Evolutionary conservation across 2,113 vertebrate genomes (phyloP), one percentile per base, ranked within the genome.

Genomic region (Eonycteris spelaea): DNA sequence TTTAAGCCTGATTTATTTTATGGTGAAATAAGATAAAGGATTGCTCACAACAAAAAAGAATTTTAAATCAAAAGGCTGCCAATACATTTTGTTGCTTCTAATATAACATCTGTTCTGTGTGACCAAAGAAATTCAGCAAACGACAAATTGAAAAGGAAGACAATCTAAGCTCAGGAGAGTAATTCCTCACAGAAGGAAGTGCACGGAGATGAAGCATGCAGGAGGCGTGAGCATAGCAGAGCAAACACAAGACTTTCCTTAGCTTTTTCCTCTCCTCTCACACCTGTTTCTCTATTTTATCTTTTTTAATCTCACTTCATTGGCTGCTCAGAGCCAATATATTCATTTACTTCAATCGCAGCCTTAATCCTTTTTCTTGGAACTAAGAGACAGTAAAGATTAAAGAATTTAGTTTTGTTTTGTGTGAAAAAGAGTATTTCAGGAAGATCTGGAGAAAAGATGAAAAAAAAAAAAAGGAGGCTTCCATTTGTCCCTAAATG

Each of bases 1-100:
- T 93, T 61, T 68, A 75, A 55, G n/a, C 63, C 43, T 91, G 68
- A 75, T 48, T 83, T 53, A 93, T 65, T 80, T 86, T 95, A 82
- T 11, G 30, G 19, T 57, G 10, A 86, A 86, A 24, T 86, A 74
- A 61, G 18, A 71, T 73, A 93, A 82, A 75, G 38, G 6, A 85
- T 18, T 82, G n/a, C 53, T 65, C 53, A 21, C 0, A 70, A 74
- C 61, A 87, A 45, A 87, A 90, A 83, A 26, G 53, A 53, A 73
- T 90, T 55, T 73, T 65, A 59, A 67, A 93, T 78, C 24, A 71
- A 84, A 63, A 94, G 43, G 38, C 6, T 91, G 21, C 43, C 86
- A 73, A 70, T 78, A 51, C 63, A 75, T 85, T 70, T 86, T 68
- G 79, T 15, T 77, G 43, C 6, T 91, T 83, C 74, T 59, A 78